phyloP scores from a whole-genome alignment of 2,888 invertebrate genomes.

The Amphimallon solstitiale region DNA sequence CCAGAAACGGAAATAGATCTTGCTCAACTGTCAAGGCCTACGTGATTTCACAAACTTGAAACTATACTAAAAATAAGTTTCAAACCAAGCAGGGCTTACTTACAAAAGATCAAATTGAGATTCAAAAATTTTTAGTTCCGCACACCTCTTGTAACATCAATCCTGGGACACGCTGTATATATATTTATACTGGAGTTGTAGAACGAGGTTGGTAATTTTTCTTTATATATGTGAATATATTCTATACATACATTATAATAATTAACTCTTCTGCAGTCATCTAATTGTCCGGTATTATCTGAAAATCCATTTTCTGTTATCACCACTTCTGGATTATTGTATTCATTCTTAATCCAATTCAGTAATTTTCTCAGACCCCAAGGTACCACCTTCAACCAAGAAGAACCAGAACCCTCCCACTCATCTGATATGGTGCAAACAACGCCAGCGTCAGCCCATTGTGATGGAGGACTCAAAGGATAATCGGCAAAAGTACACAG shows the following conservation, averaged over 20 bases:
- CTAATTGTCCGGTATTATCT: conserved; percentile 58
- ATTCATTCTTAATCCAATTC: conserved; percentile 61
- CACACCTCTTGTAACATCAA: no score
- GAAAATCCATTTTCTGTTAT: conserved; percentile 72
- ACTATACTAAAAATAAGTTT: no score
- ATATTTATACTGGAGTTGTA: no score
- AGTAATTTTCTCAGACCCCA: conserved; percentile 70
- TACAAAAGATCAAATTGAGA: no score
- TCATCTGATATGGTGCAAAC: background rate
- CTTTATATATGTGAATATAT: no score
- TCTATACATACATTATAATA: conserved; percentile 42
- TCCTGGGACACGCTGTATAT: no score
- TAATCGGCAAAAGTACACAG: background rate
- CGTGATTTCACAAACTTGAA: no score
- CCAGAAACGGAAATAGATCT: no score
- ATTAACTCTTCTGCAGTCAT: conserved; percentile 14
- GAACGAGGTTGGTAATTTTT: no score
- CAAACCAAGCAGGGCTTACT: no score
- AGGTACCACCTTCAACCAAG: conserved; percentile 69
- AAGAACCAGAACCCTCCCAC: conserved; percentile 50
- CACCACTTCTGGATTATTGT: conserved; percentile 66
- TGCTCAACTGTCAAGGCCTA: no score
- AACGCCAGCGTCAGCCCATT: conserved; percentile 29
- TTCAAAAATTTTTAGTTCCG: no score
- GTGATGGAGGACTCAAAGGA: conserved; percentile 56